Percentiles rank a stretch among this genome's conserved stretches.
Conservation (phyloP, 2,888 invertebrate species). For the Drosophila ezoana region DNA sequence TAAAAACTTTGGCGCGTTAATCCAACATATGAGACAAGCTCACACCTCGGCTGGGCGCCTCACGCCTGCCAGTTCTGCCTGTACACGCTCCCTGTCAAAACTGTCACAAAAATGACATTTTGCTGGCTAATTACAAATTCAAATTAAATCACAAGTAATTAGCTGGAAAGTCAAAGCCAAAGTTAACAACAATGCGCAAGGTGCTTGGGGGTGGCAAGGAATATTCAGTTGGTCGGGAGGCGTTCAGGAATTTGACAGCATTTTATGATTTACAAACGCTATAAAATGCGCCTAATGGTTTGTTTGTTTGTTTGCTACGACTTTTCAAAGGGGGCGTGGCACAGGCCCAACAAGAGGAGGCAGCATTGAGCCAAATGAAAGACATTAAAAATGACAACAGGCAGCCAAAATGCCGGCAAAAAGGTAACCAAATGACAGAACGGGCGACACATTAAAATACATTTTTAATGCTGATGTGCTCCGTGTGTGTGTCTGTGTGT, state of each 20-base stretch:
- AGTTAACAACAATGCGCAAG: slow-evolving; percentile 30
- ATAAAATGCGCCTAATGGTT: slow-evolving; percentile 64
- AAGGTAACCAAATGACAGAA: slow-evolving; percentile 55
- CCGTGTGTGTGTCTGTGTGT: slow-evolving; percentile 24
- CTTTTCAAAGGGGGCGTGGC: slow-evolving; percentile 4
- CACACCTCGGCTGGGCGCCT: slow-evolving; percentile 14
- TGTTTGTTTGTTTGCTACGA: slow-evolving; percentile 50
- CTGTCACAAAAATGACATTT: slow-evolving; percentile 76
- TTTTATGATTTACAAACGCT: slow-evolving; percentile 76
- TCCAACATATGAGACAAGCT: slow-evolving; percentile 46
- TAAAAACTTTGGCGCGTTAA: slow-evolving; percentile 61
- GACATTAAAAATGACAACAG: slow-evolving; percentile 73
- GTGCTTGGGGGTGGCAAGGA: background rate
- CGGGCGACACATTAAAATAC: slow-evolving; percentile 74
- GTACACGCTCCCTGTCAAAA: slow-evolving; percentile 53
- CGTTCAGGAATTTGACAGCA: slow-evolving; percentile 62
- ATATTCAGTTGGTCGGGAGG: slow-evolving; percentile 3
- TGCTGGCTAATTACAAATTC: slow-evolving; percentile 81
- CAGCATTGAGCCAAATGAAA: slow-evolving; percentile 55
- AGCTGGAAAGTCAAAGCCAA: slow-evolving; percentile 66
- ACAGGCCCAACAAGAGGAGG: slow-evolving; percentile 35
- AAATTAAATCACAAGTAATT: slow-evolving; percentile 82
- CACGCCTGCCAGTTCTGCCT: slow-evolving; percentile 1
- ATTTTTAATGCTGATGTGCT: slow-evolving; percentile 75
- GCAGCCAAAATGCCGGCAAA: slow-evolving; percentile 44